Percentiles rank a stretch among this genome's conserved stretches.
These are phyloP conservation scores for Plebejus anna DNA, from an alignment of 2,888 invertebrate species.

Conservation along the genomic window DNA sequence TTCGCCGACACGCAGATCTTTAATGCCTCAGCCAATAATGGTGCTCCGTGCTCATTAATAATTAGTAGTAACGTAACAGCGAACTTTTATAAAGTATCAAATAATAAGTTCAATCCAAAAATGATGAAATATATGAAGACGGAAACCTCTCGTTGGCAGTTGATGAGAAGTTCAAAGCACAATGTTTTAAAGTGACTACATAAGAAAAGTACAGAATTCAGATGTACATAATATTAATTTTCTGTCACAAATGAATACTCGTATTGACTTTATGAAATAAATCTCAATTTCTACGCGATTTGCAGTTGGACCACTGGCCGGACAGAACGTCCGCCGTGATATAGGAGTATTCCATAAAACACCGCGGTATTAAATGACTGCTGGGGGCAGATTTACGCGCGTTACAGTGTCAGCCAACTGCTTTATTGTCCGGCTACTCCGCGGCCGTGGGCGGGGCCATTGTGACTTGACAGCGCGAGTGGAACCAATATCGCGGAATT, in stretches of 20 bases:
- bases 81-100: neutral
- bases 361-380: neutral
- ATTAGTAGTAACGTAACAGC: neutral
- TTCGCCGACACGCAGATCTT: conserved; percentile 1
- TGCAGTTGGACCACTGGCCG: neutral
- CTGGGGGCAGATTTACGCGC: neutral
- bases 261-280: neutral
- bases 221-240: neutral
- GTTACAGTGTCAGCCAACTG: conserved; percentile 15
- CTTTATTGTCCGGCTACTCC: conserved; percentile 10
- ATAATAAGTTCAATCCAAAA: neutral
- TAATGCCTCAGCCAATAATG: neutral
- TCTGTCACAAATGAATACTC: neutral
- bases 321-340: neutral
- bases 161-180: neutral
- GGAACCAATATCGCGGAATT: conserved; percentile 3
- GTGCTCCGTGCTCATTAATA: neutral
- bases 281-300: neutral
- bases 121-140: too few relatives aligned
- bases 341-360: neutral
- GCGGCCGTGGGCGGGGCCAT: neutral
- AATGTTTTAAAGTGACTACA: neutral
- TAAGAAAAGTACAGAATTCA: neutral
- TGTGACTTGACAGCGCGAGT: neutral
- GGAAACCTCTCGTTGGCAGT: neutral